Base-by-base conservation (phyloP, 2,797 vertebrate genomes). In the Dallia pectoralis region DNA sequence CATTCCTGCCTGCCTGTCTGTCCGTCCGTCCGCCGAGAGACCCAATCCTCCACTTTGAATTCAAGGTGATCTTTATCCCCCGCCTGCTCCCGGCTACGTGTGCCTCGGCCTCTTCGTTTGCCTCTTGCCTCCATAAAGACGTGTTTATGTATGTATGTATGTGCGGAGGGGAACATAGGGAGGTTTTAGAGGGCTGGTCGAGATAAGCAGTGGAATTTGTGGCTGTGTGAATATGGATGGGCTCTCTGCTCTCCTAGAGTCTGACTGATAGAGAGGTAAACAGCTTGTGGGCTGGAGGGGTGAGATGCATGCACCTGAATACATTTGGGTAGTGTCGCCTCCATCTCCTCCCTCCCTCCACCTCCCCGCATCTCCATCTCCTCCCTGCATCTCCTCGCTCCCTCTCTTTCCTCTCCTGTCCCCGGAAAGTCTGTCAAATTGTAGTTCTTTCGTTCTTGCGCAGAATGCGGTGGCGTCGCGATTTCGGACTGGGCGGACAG, bases 191-290 rank as follows among this genome's bases (percentile, higher is more conserved):
- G 87, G 89, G 91, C 84, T 86, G 81, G 85, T 81, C 84, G 85
- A 91, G 93, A 94, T 94, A 94, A 94, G 93, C 91, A 91, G 89
- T 88, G 89, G 91, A 93, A 91, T 93, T 93, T 92, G 91, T 91
- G 89, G 79, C 75, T 81, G 32, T 81, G 90, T 94, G 93, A 94
- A 94, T 94, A 94, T 94, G 93, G 92, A 94, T 94, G 92, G 90
- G 80, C 82, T 87, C 88, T 84, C 85, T 84, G 53, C 53, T 87
- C 88, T 87, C 89, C 89, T 88, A 81, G 84, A 87, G 87, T 83
- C 78, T 83, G 76, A 84, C 92, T 91, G 93, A 93, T 93, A 93
- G 91, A 92, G 91, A 92, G 89, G 93, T 92, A 93, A 93, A 94
- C 92, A 93, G 93, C 91, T 93, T 40, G 76, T 69, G 47, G 74